Base-by-base conservation (phyloP, 1,140 invertebrate species). In the silkworm (Bombyx mori) region DNA sequence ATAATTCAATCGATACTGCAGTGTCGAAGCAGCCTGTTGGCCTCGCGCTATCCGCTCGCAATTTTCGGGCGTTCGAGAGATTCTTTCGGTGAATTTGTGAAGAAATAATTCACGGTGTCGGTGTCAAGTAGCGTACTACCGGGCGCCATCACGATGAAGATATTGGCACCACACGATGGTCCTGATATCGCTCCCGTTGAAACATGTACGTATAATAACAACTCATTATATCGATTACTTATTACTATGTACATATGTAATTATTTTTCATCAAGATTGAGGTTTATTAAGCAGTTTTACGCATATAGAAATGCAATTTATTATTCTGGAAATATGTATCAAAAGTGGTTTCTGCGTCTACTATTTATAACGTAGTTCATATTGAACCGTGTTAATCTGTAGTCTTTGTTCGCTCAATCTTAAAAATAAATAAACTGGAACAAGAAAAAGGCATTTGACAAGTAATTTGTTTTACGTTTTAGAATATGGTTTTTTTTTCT, bases 121-220 rank as follows among this genome's bases (percentile, higher is more conserved):
- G 74, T 84, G 35, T 79, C 77, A 62, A 85, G 77, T 55, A 83
- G 80, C 71, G 75, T 84, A 7, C 62, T 85, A 10, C 80, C 73
- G 6, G 80, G 78, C 10, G 83, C 79, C 51, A 82, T 85, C 68
- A 79, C 77, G 2, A 80, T 82, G 80, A 85, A 85, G 75, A 81
- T 82, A 57, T 61, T 83, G 47, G 66, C 68, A 8, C 70, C 79
- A 3, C 75, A 73, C 42, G 79, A 86, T 50, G 83, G 73, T 10
- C 79, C 75, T 1, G 76, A 81, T 46, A 79, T 85, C 55, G 53
- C 73, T 8, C 79, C 81, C 6, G 68, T 86, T 26, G 80, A 82
- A 26, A 72, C 81, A 35, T 68, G 82, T 81, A 63, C 73, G 82
- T 80, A 69, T 63, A 53, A 67, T 52, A 63, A 63, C 47, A 61